Evolutionary conservation across 2,888 invertebrate species (phyloP), one percentile per base, ranked within the genome.

Genomic region (Eristalinus aeneus): DNA sequence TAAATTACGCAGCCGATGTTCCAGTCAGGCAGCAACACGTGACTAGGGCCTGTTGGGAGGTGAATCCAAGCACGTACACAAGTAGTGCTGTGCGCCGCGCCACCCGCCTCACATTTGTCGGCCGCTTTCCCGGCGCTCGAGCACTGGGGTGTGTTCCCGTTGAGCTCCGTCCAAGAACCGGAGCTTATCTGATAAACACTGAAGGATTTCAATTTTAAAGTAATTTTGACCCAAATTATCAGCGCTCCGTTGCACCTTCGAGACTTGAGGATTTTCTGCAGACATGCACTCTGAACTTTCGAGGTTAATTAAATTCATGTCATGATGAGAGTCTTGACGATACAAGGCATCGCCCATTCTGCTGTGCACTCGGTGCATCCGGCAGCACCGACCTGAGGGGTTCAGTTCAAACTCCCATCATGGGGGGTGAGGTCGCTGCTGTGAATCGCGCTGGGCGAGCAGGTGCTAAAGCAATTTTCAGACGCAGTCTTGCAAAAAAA

Each of bases 251-350:
- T 79, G 71, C 74, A 79, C 63, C 75, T 71, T 34, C 58, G 22
- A 46, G 34, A 56, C 60, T 72, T 56, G 56, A 46, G 63, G 23
- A 90, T 90, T 89, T 90, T 90, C 90, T 89, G 89, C 90, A 90
- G 90, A 89, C 89, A 90, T 90, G 90, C 90, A 90, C 90, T 90
- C 67, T 22, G 72, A 80, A 85, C 80, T 80, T 90, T 90, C 89
- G 89, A 89, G 89, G 90, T 90, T 90, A 90, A 90, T 90, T 90
- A 90, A 90, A 90, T 90, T 90, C 89, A 88, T 90, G 90, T 90
- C 89, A 88, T 90, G 90, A 88, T 90, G 89, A 89, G 79, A 69
- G 84, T 83, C 88, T 88, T 86, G 27, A 80, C 80, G 80, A 68
- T 80, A 46, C 39, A 34, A 79, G 60, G 10, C 16, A 53, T 39